These are phyloP conservation scores for Ectropis grisescens DNA, from an alignment of 1,140 invertebrate species.

Conservation along the genomic window DNA sequence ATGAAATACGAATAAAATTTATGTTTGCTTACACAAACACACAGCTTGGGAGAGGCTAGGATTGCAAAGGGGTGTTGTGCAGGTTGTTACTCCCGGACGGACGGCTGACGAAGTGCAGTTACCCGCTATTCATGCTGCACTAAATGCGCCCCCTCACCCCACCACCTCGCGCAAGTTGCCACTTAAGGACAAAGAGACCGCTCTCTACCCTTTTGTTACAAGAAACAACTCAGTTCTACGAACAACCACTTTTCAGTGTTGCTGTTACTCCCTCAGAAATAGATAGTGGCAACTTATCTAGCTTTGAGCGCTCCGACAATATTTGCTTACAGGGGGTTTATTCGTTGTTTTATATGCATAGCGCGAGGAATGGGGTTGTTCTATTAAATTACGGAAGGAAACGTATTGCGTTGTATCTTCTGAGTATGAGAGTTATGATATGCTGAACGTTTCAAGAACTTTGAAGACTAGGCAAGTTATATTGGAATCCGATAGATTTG, in stretches of 20 bases:
- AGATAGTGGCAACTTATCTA: constrained; percentile 21
- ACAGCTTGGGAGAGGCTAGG: constrained; percentile 19
- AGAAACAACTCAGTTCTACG: constrained; percentile 46
- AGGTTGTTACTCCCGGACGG: constrained; percentile 54
- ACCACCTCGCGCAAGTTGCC: constrained; percentile 24
- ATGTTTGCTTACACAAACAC: not conserved
- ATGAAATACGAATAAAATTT: too few species aligned
- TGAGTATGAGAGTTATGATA: too few species aligned
- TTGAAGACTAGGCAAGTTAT: too few species aligned
- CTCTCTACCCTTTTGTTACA: constrained; percentile 61
- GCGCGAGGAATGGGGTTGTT: too few species aligned
- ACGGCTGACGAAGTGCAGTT: constrained; percentile 57
- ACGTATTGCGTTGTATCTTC: too few species aligned
- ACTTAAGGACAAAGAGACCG: constrained; percentile 64
- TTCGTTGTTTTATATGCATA: too few species aligned
- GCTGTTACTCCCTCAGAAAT: constrained; percentile 24
- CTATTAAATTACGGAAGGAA: too few species aligned
- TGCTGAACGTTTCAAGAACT: too few species aligned
- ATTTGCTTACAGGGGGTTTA: not conserved
- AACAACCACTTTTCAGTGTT: constrained; percentile 45
- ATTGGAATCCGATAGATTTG: too few species aligned
- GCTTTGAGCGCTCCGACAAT: constrained; percentile 9
- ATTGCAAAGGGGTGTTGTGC: constrained; percentile 22
- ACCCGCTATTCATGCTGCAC: constrained; percentile 44
- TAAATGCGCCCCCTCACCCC: constrained; percentile 36